phyloP scores from a whole-genome alignment of 2,888 invertebrate species.

The Alviniconcha strummeri region DNA sequence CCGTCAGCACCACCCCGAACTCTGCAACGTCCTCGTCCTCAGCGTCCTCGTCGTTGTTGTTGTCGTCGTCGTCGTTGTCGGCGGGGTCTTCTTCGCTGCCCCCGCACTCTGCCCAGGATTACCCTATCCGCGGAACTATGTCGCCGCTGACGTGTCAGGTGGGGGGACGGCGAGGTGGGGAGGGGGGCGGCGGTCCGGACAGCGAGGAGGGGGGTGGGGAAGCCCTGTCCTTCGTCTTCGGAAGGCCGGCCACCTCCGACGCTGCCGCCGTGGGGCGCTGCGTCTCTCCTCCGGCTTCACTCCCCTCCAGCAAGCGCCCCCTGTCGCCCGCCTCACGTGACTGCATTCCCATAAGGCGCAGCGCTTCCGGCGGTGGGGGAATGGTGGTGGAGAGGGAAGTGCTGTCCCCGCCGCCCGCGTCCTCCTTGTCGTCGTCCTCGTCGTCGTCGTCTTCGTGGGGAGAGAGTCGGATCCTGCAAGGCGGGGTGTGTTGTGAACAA shows the following conservation, averaged over 20 bases:
- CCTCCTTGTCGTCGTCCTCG: conserved; percentile 19
- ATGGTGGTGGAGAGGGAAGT: conserved; percentile 31
- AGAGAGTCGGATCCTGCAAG: conserved; percentile 38
- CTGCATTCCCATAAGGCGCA: conserved; percentile 35
- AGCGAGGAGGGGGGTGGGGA: conserved; percentile 36
- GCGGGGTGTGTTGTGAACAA: conserved; percentile 63
- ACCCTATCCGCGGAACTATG: conserved; percentile 63
- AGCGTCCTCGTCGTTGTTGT: not conserved
- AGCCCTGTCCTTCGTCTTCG: conserved; percentile 63
- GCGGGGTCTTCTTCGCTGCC: not conserved
- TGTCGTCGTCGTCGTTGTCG: not conserved
- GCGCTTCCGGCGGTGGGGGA: conserved; percentile 20
- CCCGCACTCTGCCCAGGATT: conserved; percentile 44
- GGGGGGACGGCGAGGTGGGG: conserved; percentile 7
- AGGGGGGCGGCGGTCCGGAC: not conserved
- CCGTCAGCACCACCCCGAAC: not conserved
- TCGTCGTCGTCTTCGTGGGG: conserved; percentile 24
- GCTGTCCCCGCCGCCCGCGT: conserved; percentile 29
- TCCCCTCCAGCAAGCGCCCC: conserved; percentile 37
- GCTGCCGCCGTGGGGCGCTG: conserved; percentile 31
- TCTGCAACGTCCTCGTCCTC: not conserved
- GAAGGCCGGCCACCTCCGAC: conserved; percentile 53
- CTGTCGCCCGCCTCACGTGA: conserved; percentile 37
- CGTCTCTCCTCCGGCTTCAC: conserved; percentile 37
- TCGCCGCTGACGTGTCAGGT: conserved; percentile 52